Evolutionary conservation across 1,140 invertebrate genomes (phyloP).

Genomic region (Helicoverpa zea): DNA sequence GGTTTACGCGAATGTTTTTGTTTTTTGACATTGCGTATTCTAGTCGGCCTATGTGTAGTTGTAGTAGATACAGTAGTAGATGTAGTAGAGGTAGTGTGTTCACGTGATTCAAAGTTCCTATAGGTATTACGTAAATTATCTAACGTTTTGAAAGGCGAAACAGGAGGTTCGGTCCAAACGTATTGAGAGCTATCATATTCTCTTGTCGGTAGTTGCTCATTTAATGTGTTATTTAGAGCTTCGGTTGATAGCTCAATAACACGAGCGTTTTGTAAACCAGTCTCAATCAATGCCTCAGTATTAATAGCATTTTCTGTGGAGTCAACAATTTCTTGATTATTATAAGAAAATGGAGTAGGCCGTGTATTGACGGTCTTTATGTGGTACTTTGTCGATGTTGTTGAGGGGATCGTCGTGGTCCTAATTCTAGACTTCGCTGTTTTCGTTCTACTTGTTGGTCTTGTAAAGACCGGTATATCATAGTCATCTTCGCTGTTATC

Average conservation of each 20-base stretch:
- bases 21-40: slow-evolving; percentile 50
- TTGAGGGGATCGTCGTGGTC: slow-evolving; percentile 57
- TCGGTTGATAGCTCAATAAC: slow-evolving; percentile 31
- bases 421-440: slow-evolving; percentile 54
- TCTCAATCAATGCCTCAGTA: slow-evolving; percentile 59
- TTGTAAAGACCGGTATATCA: slow-evolving; percentile 59
- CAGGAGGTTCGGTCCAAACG: slow-evolving; percentile 63
- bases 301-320: slow-evolving; percentile 62
- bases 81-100: slow-evolving; percentile 61
- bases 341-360: slow-evolving; percentile 63
- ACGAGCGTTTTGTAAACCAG: slow-evolving; percentile 51
- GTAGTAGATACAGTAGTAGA: slow-evolving; percentile 61
- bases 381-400: slow-evolving; percentile 75
- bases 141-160: slow-evolving; percentile 79
- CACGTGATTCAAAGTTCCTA: slow-evolving; percentile 52
- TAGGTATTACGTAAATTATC: slow-evolving; percentile 73
- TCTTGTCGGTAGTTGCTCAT: slow-evolving; percentile 43
- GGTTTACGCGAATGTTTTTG: slow-evolving; percentile 64
- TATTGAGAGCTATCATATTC: slow-evolving; percentile 55
- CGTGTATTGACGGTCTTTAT: slow-evolving; percentile 78
- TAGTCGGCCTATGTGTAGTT: slow-evolving; percentile 53
- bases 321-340: slow-evolving; percentile 53
- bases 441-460: slow-evolving; percentile 48
- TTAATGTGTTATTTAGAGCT: slow-evolving; percentile 40
- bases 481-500: slow-evolving; percentile 61